Conservation (phyloP, 1,140 invertebrate species). For the Drosophila santomea region DNA sequence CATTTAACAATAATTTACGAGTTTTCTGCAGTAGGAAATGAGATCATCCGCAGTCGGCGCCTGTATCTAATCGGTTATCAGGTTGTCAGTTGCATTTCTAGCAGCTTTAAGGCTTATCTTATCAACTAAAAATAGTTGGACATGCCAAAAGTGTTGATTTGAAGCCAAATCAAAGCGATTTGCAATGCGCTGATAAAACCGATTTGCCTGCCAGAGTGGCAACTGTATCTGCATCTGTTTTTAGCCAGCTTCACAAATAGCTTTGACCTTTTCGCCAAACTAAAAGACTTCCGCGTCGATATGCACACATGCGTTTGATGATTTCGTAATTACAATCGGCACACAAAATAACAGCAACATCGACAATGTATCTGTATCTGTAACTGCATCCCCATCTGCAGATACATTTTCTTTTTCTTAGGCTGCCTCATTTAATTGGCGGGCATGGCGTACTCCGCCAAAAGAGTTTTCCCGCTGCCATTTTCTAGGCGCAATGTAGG, state of each 20-base stretch:
- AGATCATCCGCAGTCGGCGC: constrained; percentile 43
- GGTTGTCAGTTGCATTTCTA: constrained; percentile 22
- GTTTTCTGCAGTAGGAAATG: constrained; percentile 67
- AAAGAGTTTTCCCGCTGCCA: constrained; percentile 45
- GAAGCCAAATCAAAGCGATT: constrained; percentile 29
- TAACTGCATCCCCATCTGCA: constrained; percentile 24
- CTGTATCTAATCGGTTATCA: constrained; percentile 17
- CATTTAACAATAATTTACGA: constrained; percentile 23
- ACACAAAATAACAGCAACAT: constrained; percentile 40
- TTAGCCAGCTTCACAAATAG: constrained; percentile 27
- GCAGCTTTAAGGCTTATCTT: constrained; percentile 35
- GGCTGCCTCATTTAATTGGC: constrained; percentile 58
- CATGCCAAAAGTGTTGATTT: constrained; percentile 37
- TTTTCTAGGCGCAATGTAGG: constrained; percentile 67
- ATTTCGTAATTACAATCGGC: constrained; percentile 67
- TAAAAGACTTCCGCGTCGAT: constrained; percentile 55
- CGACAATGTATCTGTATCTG: constrained; percentile 7
- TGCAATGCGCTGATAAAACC: constrained; percentile 20
- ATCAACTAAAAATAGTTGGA: constrained; percentile 20
- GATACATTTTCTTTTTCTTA: constrained; percentile 39
- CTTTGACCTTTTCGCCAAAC: constrained; percentile 45
- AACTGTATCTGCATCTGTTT: constrained; percentile 25
- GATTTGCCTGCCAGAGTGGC: not conserved
- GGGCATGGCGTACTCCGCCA: constrained; percentile 8
- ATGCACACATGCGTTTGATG: constrained; percentile 52